Conservation (phyloP, 64 coral and sea anemone species). For the Pocillopora verrucosa region DNA sequence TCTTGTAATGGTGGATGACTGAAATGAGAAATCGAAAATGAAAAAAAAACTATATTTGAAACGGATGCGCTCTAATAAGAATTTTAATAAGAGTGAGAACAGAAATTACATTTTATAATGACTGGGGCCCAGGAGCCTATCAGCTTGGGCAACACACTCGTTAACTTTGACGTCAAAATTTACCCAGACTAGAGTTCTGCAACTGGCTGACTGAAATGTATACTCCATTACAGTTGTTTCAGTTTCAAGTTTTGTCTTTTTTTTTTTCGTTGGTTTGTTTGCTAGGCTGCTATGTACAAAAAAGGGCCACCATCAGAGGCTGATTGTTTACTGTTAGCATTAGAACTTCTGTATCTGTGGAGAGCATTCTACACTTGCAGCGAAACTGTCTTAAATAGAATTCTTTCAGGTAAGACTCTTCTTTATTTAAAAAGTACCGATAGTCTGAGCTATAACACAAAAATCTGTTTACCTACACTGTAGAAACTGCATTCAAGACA, state of each 20-base stretch:
- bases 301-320: conserved; percentile 75
- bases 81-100: too few relatives aligned
- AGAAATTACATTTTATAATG: too few relatives aligned
- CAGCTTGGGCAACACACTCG: too few relatives aligned
- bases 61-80: too few relatives aligned
- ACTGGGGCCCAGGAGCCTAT: too few relatives aligned
- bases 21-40: too few relatives aligned
- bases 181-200: too few relatives aligned
- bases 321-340: conserved; percentile 74
- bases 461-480: neutral
- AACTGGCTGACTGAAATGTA: too few relatives aligned
- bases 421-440: neutral
- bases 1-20: too few relatives aligned
- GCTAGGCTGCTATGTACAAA: conserved; percentile 73
- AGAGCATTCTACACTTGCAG: conserved; percentile 85
- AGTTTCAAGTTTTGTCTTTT: neutral
- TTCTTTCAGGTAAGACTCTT: conserved; percentile 48
- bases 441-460: neutral
- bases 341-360: conserved; percentile 88
- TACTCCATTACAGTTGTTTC: too few relatives aligned
- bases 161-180: too few relatives aligned
- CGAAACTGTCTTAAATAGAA: conserved; percentile 55
- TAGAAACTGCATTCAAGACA: neutral
- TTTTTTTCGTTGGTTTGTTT: neutral
- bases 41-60: too few relatives aligned